Percentiles rank a stretch among this genome's conserved stretches.
phyloP scores from a whole-genome alignment of 2,113 vertebrate species.

The Saccopteryx leptura region DNA sequence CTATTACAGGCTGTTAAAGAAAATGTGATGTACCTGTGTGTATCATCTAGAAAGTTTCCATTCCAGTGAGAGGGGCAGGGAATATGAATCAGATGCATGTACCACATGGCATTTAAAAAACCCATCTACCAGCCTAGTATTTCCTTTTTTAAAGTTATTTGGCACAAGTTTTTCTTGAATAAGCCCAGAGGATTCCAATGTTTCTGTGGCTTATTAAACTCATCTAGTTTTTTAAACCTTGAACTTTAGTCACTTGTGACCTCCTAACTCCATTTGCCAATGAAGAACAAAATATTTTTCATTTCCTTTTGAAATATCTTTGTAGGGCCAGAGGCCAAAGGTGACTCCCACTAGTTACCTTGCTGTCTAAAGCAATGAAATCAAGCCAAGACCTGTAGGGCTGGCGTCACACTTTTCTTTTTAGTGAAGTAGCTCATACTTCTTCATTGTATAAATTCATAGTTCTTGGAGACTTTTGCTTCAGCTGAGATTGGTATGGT shows the following conservation, averaged over 20 bases:
- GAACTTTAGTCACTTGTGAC: conserved; percentile 61
- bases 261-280: conserved; percentile 74
- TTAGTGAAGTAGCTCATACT: conserved; percentile 5
- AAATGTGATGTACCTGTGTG: not conserved
- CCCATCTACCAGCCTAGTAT: not conserved
- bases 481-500: not conserved
- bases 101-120: not conserved
- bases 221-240: conserved; percentile 60
- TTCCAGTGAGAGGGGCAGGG: not conserved
- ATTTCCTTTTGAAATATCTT: conserved; percentile 79
- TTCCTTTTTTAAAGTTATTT: conserved; percentile 55
- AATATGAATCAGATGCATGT: conserved; percentile 33
- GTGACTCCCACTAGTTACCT: conserved; percentile 70
- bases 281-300: conserved; percentile 76
- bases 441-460: not conserved
- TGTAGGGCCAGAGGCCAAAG: conserved; percentile 75
- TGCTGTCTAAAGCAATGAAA: conserved; percentile 81
- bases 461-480: not conserved
- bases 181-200: conserved; percentile 20
- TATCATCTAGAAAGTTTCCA: not conserved
- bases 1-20: not conserved
- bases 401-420: not conserved
- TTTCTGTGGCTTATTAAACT: conserved; percentile 57
- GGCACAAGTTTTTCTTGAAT: conserved; percentile 21
- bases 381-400: conserved; percentile 62